Base-by-base conservation (phyloP, 2,888 invertebrate species). In the Chrysolina americana region DNA sequence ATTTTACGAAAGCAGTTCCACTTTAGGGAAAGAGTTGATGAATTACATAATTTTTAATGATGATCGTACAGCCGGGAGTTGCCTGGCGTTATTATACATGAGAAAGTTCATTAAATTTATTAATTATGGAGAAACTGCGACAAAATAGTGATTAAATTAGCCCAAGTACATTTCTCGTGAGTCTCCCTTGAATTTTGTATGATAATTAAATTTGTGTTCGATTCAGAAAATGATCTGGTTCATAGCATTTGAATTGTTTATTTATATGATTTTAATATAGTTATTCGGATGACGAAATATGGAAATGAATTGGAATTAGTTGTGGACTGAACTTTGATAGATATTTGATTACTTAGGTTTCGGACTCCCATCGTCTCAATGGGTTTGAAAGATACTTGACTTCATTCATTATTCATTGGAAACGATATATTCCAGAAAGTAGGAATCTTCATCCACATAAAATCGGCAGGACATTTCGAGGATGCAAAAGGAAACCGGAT, bases 1-100 rank as follows among this genome's bases (percentile, higher is more conserved):
- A n/a, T 36, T 59, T 59, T 53, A 53, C 53, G 17, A 19, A 53
- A 53, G 53, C 19, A 6, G 59, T 28, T n/a, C 8, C 15, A 59
- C 13, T 59, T 15, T 17, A 13, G 59, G 28, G 28, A 59, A 59
- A 36, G 28, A 59, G 28, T 28, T 59, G 59, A 59, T 59, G 36
- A 59, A 59, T 59, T 59, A 59, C 23, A 59, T 59, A 59, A 59
- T 59, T 59, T 59, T 59, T 36, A 59, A 59, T 28, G 59, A 59
- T 59, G 23, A 59, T 59, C n/a, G 9, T 59, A 36, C 36, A 59
- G n/a, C 59, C 59, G 28, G 59, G 59, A 59, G 59, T 59, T 36
- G 59, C 10, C 13, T 36, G n/a, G n/a, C 59, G 36, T 59, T 59
- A 59, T 59, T 23, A 59, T 28, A 59, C 36, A 28, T 47, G 23